phyloP scores from a whole-genome alignment of 2,113 vertebrate species.

The Corythornis cristatus region DNA sequence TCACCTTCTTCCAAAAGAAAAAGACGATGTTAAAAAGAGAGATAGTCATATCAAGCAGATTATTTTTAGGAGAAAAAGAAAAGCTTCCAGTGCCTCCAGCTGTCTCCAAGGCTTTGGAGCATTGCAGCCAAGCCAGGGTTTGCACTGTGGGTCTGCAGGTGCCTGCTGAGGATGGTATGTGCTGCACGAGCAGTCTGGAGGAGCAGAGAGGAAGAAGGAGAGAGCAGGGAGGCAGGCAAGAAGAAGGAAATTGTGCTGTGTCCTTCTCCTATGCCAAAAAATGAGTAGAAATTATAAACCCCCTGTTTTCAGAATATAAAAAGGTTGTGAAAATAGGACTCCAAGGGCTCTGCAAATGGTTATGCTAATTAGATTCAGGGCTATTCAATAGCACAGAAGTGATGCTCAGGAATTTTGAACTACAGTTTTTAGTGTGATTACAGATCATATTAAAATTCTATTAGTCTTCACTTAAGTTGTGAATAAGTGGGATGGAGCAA shows the following conservation, averaged over 20 bases:
- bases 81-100: neutral
- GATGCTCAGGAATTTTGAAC: slow-evolving; percentile 75
- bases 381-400: slow-evolving; percentile 66
- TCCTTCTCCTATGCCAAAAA: slow-evolving; percentile 47
- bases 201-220: neutral
- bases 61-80: neutral
- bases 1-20: neutral
- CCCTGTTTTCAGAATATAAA: slow-evolving; percentile 68
- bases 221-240: neutral
- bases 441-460: slow-evolving; percentile 76
- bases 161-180: neutral
- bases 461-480: slow-evolving; percentile 56
- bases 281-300: slow-evolving; percentile 55
- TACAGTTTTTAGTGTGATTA: slow-evolving; percentile 76
- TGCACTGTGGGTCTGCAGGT: neutral
- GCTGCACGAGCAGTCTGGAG: neutral
- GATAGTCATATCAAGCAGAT: fast-evolving
- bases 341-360: slow-evolving; percentile 59
- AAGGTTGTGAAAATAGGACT: slow-evolving; percentile 55
- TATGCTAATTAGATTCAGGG: slow-evolving; percentile 58
- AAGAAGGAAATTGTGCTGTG: slow-evolving; percentile 5
- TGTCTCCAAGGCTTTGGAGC: neutral
- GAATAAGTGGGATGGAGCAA: neutral
- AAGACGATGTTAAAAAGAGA: fast-evolving
- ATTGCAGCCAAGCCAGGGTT: neutral